Evolutionary conservation across 1,140 invertebrate genomes (phyloP).

Genomic region (Colletes latitarsis): DNA sequence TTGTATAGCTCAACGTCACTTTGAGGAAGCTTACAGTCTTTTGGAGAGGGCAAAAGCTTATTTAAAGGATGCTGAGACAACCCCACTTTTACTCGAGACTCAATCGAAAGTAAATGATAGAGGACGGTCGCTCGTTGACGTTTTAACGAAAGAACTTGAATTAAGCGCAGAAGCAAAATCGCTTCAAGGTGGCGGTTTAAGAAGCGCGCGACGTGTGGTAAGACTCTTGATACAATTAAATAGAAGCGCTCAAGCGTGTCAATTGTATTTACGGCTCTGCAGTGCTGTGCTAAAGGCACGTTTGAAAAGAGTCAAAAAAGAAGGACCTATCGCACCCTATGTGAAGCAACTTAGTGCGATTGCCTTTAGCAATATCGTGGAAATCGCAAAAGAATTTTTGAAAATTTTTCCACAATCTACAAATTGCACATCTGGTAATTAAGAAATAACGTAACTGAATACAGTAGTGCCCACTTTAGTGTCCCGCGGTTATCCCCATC

Average conservation of each 20-base stretch:
- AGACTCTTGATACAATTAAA: constrained; percentile 93
- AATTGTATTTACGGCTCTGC: constrained; percentile 93
- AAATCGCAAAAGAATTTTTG: constrained; percentile 93
- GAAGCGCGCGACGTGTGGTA: constrained; percentile 92
- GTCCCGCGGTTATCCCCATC: too few species aligned
- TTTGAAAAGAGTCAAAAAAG: constrained; percentile 92
- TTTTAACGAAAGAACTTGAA: constrained; percentile 93
- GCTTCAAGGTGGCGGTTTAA: constrained; percentile 92
- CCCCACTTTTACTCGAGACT: constrained; percentile 76
- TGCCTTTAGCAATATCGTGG: constrained; percentile 93
- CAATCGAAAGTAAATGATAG: constrained; percentile 82
- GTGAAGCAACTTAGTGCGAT: constrained; percentile 92
- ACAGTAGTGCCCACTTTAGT: too few species aligned
- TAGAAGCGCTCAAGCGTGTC: constrained; percentile 89
- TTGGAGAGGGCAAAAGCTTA: constrained; percentile 89
- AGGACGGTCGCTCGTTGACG: constrained; percentile 90
- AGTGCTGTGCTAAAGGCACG: constrained; percentile 91
- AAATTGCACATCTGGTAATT: constrained; percentile 87
- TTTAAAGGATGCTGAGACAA: constrained; percentile 75
- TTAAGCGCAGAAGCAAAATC: constrained; percentile 91
- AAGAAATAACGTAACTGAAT: neutral
- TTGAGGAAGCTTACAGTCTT: constrained; percentile 95
- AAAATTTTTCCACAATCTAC: constrained; percentile 89
- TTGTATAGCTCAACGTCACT: constrained; percentile 97
- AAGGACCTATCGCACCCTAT: constrained; percentile 93